A percentile compares a stretch with the other conserved stretches of the same genome.
These are phyloP conservation scores for Heliconius melpomene DNA, from an alignment of 1,140 invertebrate species.

Conservation along the genomic window DNA sequence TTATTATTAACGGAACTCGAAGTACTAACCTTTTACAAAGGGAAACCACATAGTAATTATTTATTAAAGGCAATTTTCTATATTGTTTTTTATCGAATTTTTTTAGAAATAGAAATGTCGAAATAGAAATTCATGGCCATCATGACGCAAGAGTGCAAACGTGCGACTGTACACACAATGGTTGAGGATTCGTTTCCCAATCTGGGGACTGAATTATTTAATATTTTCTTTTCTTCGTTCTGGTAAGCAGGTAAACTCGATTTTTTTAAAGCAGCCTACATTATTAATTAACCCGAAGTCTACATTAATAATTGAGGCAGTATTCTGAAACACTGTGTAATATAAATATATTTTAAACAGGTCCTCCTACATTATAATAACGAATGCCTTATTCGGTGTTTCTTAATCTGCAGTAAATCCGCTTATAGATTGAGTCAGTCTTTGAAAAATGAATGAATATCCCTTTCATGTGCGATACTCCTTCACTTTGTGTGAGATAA, in stretches of 20 bases:
- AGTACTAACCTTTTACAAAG: background rate
- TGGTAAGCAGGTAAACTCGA: too few species aligned
- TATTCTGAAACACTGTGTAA: background rate
- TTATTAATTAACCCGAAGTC: too few species aligned
- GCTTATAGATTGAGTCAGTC: constrained; percentile 38
- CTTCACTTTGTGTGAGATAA: constrained; percentile 29
- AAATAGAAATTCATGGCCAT: background rate
- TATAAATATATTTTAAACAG: background rate
- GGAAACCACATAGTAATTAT: background rate
- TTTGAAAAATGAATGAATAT: constrained; percentile 39
- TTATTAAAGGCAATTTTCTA: background rate
- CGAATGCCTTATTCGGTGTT: constrained; percentile 19
- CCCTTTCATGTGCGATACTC: constrained; percentile 26
- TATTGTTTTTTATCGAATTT: background rate
- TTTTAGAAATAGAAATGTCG: too few species aligned
- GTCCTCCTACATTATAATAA: constrained; percentile 15
- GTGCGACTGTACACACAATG: too few species aligned
- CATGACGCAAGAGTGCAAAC: too few species aligned
- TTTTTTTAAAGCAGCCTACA: too few species aligned
- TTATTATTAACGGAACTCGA: constrained; percentile 10
- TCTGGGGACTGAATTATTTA: too few species aligned
- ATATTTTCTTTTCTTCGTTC: too few species aligned
- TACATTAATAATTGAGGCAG: background rate
- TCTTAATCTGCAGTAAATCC: constrained; percentile 29
- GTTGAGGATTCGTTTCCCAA: too few species aligned